Base-by-base conservation (phyloP, 2,888 invertebrate species). In the Leptura quadrifasciata region DNA sequence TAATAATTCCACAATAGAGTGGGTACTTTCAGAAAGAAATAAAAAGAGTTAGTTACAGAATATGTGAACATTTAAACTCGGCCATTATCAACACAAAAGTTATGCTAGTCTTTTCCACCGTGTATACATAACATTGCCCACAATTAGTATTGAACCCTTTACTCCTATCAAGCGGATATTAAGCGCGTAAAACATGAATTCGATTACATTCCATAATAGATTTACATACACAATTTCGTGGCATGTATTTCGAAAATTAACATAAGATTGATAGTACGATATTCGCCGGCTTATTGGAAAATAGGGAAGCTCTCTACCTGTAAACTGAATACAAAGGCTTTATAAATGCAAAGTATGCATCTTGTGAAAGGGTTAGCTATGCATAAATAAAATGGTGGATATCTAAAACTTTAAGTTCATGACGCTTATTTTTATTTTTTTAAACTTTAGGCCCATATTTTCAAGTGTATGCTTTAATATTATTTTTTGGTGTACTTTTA, bases 141-240 rank as follows among this genome's bases (percentile, higher is more conserved):
- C 47, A 47, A 47, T 47, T 47, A n/a, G n/a, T 47, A 47, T 47
- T 47, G 47, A 47, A 58, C 24, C 24, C 58, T 27, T 24, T 24
- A 9, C 27, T 58, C n/a, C 12, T 58, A 47, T 21, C 52, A 21
- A 64, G 65, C 75, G 77, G 78, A 78, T 78, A 78, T 78, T 78
- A 78, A 76, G 72, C 74, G 71, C 76, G 74, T 76, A 78, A 76
- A 78, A 76, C 76, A 78, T 76, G 73, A 69, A 76, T 78, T 72
- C 73, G 73, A 78, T 78, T 76, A 78, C 35, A 20, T 21, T 20
- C 54, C 21, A 20, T 55, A 55, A 54, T 35, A 35, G 55, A 67
- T 67, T 67, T 54, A 24, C 54, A 67, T 54, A 55, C 21, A 27
- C 67, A 31, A 67, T 63, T 20, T 63, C 39, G 63, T 35, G 39